Conservation (phyloP, 1,140 invertebrate genomes). For the Amyelois transitella region DNA sequence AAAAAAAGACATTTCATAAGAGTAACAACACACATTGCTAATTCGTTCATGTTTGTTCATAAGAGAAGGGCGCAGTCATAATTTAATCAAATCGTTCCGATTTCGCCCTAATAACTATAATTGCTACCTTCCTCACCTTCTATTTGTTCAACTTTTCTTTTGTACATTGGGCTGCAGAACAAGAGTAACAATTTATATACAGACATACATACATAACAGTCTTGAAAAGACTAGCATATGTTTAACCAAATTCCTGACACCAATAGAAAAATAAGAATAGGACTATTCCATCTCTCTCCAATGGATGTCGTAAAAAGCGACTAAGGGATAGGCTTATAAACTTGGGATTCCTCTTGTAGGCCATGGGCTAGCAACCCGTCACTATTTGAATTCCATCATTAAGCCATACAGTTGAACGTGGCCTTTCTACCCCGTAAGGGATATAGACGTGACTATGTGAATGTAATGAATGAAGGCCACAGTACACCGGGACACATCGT, state of each 20-base stretch:
- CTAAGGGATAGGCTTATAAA: too few relatives aligned
- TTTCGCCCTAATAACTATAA: neutral
- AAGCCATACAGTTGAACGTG: neutral
- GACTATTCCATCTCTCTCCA: too few relatives aligned
- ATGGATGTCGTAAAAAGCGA: too few relatives aligned
- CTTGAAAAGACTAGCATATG: too few relatives aligned
- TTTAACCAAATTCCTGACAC: too few relatives aligned
- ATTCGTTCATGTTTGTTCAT: neutral
- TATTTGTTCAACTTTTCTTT: slow-evolving; percentile 3
- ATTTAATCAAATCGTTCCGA: slow-evolving; percentile 3
- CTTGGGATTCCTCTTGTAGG: too few relatives aligned
- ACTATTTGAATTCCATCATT: too few relatives aligned
- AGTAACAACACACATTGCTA: too few relatives aligned
- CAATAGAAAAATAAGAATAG: too few relatives aligned
- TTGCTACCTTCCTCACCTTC: neutral
- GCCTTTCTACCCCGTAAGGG: neutral
- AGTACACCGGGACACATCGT: neutral
- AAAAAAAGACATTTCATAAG: neutral
- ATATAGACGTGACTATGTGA: neutral
- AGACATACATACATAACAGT: too few relatives aligned
- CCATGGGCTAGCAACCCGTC: too few relatives aligned
- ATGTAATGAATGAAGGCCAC: neutral
- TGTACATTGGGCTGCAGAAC: neutral
- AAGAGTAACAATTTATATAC: too few relatives aligned
- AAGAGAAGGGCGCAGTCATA: neutral